phyloP scores from a whole-genome alignment of 2,113 vertebrate species.

The Oreocharis arfaki region DNA sequence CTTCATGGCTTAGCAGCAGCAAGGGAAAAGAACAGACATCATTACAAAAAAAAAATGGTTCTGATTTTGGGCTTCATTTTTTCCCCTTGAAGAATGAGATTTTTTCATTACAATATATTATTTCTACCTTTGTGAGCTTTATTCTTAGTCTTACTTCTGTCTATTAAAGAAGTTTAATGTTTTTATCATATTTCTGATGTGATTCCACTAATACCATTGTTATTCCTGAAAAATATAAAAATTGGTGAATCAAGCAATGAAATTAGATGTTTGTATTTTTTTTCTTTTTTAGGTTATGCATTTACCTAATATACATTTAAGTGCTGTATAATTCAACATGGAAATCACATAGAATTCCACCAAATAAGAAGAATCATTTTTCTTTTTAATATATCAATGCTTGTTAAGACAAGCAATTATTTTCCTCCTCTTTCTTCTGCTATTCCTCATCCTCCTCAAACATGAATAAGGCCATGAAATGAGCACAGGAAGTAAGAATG shows the following conservation, averaged over 20 bases:
- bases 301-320: background rate
- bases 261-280: background rate
- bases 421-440: background rate
- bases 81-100: background rate
- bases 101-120: background rate
- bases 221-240: background rate
- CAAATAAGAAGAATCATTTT: background rate
- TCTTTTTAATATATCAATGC: background rate
- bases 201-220: background rate
- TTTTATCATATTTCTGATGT: background rate
- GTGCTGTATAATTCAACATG: background rate
- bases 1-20: background rate
- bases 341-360: background rate
- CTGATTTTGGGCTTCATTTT: background rate
- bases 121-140: background rate
- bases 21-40: background rate
- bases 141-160: background rate
- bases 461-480: background rate
- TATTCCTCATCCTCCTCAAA: background rate
- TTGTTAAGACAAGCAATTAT: background rate
- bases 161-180: background rate
- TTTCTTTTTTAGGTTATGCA: background rate
- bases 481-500: background rate
- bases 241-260: background rate
- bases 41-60: accelerated